Conservation (phyloP, 2,888 invertebrate genomes). For the Sarcophaga carnaria region DNA sequence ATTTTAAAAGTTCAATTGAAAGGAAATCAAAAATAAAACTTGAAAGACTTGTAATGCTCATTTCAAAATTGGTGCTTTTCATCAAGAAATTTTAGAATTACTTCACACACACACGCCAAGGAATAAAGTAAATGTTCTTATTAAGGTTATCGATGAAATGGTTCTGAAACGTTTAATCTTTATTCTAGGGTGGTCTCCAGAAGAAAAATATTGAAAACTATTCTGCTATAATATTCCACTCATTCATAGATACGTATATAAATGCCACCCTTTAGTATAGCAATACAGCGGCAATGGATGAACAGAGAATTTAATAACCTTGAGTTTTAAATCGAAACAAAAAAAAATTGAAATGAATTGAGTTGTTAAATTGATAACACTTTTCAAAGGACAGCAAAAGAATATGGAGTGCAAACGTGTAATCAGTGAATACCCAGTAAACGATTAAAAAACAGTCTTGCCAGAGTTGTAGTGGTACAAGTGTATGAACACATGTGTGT, state of each 20-base stretch:
- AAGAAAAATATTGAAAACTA: constrained; percentile 32
- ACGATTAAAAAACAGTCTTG: background rate
- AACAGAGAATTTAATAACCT: background rate
- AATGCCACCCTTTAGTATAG: constrained; percentile 53
- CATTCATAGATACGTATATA: constrained; percentile 17
- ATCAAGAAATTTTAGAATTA: too few species aligned
- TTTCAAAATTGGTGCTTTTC: too few species aligned
- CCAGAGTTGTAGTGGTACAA: background rate
- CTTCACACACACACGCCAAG: too few species aligned
- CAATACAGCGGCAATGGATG: background rate
- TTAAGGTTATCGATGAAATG: background rate
- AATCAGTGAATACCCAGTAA: background rate
- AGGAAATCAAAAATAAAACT: too few species aligned
- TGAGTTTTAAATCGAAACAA: background rate
- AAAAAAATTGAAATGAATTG: constrained; percentile 45
- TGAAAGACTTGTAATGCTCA: too few species aligned
- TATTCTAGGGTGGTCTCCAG: constrained; percentile 47
- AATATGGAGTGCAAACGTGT: background rate
- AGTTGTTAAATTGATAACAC: constrained; percentile 63
- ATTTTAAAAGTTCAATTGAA: too few species aligned
- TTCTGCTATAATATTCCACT: constrained; percentile 1
- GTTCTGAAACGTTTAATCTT: background rate
- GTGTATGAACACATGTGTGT: constrained; percentile 54
- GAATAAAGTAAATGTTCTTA: background rate
- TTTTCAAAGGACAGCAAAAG: constrained; percentile 26